Percentiles rank a stretch among this genome's conserved stretches.
phyloP scores from a whole-genome alignment of 2,888 invertebrate species.

The Gasteruption jaculator region DNA sequence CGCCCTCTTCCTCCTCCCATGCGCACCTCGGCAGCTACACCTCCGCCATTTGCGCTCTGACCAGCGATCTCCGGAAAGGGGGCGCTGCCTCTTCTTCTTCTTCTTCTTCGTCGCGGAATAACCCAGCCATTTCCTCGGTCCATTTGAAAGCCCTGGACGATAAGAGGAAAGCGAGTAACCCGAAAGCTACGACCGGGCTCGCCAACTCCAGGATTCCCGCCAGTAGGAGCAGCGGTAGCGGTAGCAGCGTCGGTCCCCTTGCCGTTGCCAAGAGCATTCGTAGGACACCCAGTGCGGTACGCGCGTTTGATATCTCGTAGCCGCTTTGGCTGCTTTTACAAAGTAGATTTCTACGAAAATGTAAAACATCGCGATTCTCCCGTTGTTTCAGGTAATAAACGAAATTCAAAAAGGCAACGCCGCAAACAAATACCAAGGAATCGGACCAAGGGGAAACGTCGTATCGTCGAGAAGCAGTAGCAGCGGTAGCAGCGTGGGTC shows the following conservation, averaged over 20 bases:
- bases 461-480: slow-evolving; percentile 52
- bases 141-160: slow-evolving; percentile 28
- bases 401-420: slow-evolving; percentile 11
- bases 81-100: slow-evolving; percentile 16
- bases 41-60: slow-evolving; percentile 53
- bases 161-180: slow-evolving; percentile 38
- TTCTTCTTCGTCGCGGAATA: too few relatives aligned
- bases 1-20: slow-evolving; percentile 53
- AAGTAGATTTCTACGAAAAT: too few relatives aligned
- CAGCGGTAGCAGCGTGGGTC: slow-evolving; percentile 52
- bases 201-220: slow-evolving; percentile 56
- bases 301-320: too few relatives aligned
- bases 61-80: slow-evolving; percentile 46
- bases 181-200: slow-evolving; percentile 32
- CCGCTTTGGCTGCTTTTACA: too few relatives aligned
- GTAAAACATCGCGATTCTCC: too few relatives aligned
- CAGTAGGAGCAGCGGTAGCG: slow-evolving; percentile 59
- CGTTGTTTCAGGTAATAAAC: slow-evolving; percentile 3
- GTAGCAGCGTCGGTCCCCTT: slow-evolving; percentile 58
- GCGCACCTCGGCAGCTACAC: slow-evolving; percentile 55
- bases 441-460: too few relatives aligned
- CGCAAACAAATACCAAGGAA: too few relatives aligned
- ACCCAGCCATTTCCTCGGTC: slow-evolving; percentile 13
- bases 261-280: slow-evolving; percentile 40
- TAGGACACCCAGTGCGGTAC: slow-evolving; percentile 28